Evolutionary conservation across 2,888 invertebrate species (phyloP), one percentile per base, ranked within the genome.

Genomic region (Iphiclides podalirius): DNA sequence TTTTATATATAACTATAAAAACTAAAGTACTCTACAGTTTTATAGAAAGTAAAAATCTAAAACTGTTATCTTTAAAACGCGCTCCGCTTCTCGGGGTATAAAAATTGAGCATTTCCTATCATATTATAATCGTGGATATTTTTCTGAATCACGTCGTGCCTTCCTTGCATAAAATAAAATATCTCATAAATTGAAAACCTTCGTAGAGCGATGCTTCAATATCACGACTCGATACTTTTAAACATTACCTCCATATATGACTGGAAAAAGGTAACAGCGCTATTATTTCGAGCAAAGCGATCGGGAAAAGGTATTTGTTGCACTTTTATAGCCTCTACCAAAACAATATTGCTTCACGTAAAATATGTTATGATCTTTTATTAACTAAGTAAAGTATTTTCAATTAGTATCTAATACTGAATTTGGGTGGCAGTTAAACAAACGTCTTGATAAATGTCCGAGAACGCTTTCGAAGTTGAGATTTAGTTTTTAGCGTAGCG

Each of bases 171-270:
- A 44, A 49, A 49, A 49, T 49, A 43, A 43, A 43, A 49, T 49
- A 43, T 49, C 38, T 34, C 13, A 43, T 49, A 49, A 49, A 49
- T 44, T 49, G 43, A 49, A 48, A 44, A 49, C 39, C 34, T 38
- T 44, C 49, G 39, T 44, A 43, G 34, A 44, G 33, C 15, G 34
- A 49, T 49, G 39, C 35, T 43, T 23, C 43, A 49, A 49, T 49
- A 44, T 49, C 49, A 44, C 33, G 49, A 44, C 43, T 44, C 43
- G 43, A 49, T 49, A 49, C 49, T 34, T 44, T 44, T 44, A 43
- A 49, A 44, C 28, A 44, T 44, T 49, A 49, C 43, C 34, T 14
- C 31, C 9, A 44, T 43, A 11, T 35, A 37, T 7, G 20, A 20
- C 38, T 34, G 23, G 17, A 14, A 8, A 39, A 26, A 49, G 13